Evolutionary conservation across 2,113 vertebrate genomes (phyloP).

Genomic region (Shinisaurus crocodilurus): DNA sequence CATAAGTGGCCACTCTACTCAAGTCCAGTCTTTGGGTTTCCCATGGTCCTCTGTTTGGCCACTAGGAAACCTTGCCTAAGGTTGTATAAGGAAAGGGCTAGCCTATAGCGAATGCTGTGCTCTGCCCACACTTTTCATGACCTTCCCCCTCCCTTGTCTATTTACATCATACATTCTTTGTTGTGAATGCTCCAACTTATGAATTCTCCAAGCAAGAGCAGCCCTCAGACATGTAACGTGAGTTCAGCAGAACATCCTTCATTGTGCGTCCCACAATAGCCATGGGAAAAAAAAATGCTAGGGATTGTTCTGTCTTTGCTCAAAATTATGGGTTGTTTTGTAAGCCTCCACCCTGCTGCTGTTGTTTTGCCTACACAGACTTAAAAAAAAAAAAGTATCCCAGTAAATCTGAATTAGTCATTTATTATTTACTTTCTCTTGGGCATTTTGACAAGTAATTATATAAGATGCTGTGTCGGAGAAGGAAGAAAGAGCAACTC

Average conservation of each 20-base stretch:
- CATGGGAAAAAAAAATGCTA: background rate
- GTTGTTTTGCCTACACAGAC: background rate
- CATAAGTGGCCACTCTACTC: no score
- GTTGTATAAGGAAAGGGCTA: background rate
- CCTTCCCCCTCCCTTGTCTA: background rate
- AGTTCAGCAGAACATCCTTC: background rate
- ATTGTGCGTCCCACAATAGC: background rate
- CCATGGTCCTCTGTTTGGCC: no score
- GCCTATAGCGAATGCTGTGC: background rate
- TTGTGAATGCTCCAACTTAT: background rate
- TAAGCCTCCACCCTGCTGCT: background rate
- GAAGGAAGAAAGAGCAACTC: conserved; percentile 11
- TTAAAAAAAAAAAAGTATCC: background rate
- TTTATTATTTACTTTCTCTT: conserved; percentile 55
- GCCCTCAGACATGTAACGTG: background rate
- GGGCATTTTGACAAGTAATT: conserved; percentile 56
- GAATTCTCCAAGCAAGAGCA: background rate
- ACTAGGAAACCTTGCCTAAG: no score
- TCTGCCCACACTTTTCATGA: background rate
- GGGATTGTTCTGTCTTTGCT: background rate
- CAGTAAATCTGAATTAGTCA: conserved; percentile 37
- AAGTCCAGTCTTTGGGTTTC: no score
- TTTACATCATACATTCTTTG: background rate
- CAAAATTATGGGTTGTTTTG: conserved; percentile 5
- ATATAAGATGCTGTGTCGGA: background rate